Percentiles rank a stretch among this genome's conserved stretches.
Evolutionary conservation across 2,113 vertebrate genomes (phyloP).

Genomic region (Telmatochromis sp.): DNA sequence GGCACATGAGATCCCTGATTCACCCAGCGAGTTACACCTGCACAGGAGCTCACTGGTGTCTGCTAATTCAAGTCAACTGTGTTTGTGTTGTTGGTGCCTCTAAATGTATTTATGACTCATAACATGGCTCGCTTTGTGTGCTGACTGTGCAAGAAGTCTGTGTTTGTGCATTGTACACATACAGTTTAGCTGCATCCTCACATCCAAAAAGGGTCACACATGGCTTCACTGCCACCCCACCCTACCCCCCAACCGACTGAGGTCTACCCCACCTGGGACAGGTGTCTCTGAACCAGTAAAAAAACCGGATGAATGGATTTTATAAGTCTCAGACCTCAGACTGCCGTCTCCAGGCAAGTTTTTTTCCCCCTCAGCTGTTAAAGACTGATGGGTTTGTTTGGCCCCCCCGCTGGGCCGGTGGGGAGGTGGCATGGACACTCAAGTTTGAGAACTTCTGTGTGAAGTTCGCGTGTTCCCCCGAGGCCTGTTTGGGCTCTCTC

Average conservation of each 20-base stretch:
- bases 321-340: fast-evolving
- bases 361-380: fast-evolving
- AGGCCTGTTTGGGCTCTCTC: not conserved
- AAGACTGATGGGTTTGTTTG: not conserved
- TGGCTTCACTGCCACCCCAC: not conserved
- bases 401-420: not conserved
- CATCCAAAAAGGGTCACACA: not conserved
- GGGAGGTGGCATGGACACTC: not conserved
- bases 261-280: not conserved
- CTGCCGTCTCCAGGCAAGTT: not conserved
- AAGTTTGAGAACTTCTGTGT: not conserved
- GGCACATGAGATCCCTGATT: not conserved
- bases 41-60: not conserved
- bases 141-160: not conserved
- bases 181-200: not conserved
- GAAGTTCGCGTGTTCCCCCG: fast-evolving
- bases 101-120: not conserved
- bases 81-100: not conserved
- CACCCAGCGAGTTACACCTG: fast-evolving
- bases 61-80: not conserved
- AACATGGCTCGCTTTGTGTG: fast-evolving
- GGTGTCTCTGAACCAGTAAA: not conserved
- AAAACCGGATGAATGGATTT: not conserved
- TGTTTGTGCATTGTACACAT: not conserved
- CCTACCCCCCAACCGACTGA: not conserved